Base-by-base conservation (phyloP, 2,888 invertebrate genomes). In the Synanthedon tipuliformis region DNA sequence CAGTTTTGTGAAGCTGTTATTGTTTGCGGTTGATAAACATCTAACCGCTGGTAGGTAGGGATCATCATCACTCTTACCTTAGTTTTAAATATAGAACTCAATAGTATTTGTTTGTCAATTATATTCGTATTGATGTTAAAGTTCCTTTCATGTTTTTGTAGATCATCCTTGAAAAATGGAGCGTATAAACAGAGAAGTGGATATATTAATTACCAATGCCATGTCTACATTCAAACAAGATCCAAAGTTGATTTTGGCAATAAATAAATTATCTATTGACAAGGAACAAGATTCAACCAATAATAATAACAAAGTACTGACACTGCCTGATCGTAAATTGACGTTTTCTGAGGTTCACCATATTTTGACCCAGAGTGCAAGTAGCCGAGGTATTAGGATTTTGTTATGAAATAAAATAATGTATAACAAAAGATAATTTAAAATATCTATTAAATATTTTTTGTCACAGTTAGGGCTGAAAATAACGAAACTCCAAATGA, bases 11-110 rank as follows among this genome's bases (percentile, higher is more conserved):
- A 77, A 68, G 83, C 78, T 84, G 84, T 86, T 85, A 86, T 87
- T 86, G 85, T 87, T 86, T 85, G 84, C 78, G 82, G 84, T 81
- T 78, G 86, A 86, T 86, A 86, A 86, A 83, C 82, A 87, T 87
- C 87, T 81, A 80, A 77, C 83, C 82, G 81, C 83, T 81, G 78
- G 80, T 82, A 81, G 85, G 82, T 77, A 81, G 70, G 80, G 85
- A 85, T 85, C 86, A 85, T 85, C 81, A 71, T 75, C 81, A 82
- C 81, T 81, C 81, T 80, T 80, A 70, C 81, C 77, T 74, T 75
- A 73, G 75, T 71, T 75, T 76, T 77, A 78, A 78, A 79, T 34
- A 34, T 79, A 75, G 69, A 78, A 67, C 68, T 73, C 73, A 69
- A 73, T 71, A 65, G 66, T 66, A 70, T 73, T 73, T 75, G 75